These are phyloP conservation scores for Mythimna albipuncta DNA, from an alignment of 2,888 invertebrate species.

Conservation along the genomic window DNA sequence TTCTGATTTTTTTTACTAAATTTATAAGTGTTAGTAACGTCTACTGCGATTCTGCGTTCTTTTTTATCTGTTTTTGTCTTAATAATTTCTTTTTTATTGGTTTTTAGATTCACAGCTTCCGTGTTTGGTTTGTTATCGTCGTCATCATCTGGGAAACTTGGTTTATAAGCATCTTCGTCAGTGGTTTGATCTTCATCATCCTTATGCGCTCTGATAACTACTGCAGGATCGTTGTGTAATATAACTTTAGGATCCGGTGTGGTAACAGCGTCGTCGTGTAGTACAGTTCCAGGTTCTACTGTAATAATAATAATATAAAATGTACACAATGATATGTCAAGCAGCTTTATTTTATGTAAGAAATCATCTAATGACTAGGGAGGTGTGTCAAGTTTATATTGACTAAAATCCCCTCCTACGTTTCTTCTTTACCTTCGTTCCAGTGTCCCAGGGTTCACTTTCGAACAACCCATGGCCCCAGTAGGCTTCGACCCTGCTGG, in stretches of 20 bases:
- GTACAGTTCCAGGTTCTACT: not conserved
- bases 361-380: no score
- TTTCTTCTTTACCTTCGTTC: no score
- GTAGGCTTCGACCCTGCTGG: no score
- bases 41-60: not conserved
- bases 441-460: no score
- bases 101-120: not conserved
- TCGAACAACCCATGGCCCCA: no score
- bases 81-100: not conserved
- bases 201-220: not conserved
- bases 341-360: no score
- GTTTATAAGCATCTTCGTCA: not conserved
- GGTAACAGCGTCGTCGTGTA: not conserved
- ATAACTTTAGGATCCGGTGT: not conserved
- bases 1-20: not conserved
- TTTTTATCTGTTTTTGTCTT: not conserved
- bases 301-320: constrained; percentile 14
- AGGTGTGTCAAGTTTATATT: no score
- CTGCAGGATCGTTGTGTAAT: not conserved
- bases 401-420: no score
- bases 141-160: constrained; percentile 22
- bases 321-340: no score
- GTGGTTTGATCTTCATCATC: not conserved
- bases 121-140: not conserved
- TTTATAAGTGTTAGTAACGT: not conserved